Base-by-base conservation (phyloP, 2,113 vertebrate genomes). In the Microcebus tavaratra region DNA sequence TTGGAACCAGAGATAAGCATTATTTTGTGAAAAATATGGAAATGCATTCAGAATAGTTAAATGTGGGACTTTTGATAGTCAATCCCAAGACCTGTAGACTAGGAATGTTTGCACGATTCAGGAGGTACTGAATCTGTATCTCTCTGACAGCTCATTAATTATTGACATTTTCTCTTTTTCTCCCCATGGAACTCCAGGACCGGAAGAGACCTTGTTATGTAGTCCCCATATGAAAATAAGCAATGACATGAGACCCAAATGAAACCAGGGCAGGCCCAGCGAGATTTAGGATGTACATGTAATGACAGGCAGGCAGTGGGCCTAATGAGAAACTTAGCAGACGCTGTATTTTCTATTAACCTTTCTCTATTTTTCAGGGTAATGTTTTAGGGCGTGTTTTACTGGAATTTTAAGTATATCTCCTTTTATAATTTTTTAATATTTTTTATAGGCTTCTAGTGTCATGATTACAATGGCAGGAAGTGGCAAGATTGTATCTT, bases 151-250 rank as follows among this genome's bases (percentile, higher is more conserved):
- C 72, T 86, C 72, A 42, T 92, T 92, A 81, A 88, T 92, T 88
- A 94, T 50, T 91, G 85, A 94, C 81, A 72, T 79, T 84, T 95
- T 94, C 61, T 90, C 36, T 93, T 88, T 70, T 90, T 53, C 25
- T 95, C 50, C 81, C 17, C 55, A 10, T 95, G 94, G 72, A 78
- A 83, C 87, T 89, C 42, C 91, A 45, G 63, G 72, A 79, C 75
- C 89, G 45, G 45, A 90, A 70, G 57, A 63, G 50, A 92, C 42
- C 57, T 86, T 70, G 36, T 95, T 97, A 91, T 59, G 23, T 96
- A 27, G 53, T 70, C 65, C 85, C 20, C n/a, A 39, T 76, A 53
- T 86, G 68, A 95, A 96, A 96, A 93, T 86, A 92, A 92, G 34
- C 81, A 80, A 23, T 92, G 79, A 85, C 88, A 81, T 73, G 45